These are phyloP conservation scores for Agrochola litura DNA, from an alignment of 2,888 invertebrate genomes.

Conservation along the genomic window DNA sequence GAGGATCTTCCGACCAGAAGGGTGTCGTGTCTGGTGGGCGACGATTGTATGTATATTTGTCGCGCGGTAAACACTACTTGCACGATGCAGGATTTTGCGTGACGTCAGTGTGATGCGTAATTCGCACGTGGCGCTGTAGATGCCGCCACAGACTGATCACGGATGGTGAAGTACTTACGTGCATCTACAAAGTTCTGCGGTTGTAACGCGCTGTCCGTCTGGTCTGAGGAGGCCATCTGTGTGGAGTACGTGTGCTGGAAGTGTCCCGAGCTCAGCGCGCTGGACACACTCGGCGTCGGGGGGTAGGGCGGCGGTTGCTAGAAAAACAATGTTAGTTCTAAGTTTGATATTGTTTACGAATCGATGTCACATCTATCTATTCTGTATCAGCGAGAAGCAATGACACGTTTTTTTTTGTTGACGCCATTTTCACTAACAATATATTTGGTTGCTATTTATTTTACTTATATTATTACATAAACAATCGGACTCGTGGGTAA, in stretches of 20 bases:
- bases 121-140: too few relatives aligned
- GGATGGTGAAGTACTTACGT: constrained; percentile 74
- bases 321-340: neutral
- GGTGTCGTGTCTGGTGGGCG: too few relatives aligned
- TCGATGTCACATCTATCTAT: neutral
- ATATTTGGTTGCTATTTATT: neutral
- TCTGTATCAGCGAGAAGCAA: neutral
- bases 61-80: too few relatives aligned
- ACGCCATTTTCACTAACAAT: neutral
- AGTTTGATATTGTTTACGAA: neutral
- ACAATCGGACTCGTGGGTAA: too few relatives aligned
- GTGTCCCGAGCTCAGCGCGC: constrained; percentile 77
- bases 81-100: too few relatives aligned
- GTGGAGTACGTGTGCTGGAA: constrained; percentile 81
- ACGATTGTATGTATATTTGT: too few relatives aligned
- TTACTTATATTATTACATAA: neutral
- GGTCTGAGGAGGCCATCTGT: constrained; percentile 76
- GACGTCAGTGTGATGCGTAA: too few relatives aligned
- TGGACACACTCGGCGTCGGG: constrained; percentile 85
- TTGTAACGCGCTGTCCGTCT: constrained; percentile 77
- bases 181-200: constrained; percentile 86
- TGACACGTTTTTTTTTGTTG: neutral
- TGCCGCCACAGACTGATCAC: neutral
- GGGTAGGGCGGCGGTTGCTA: constrained; percentile 85
- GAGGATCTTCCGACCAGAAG: too few relatives aligned